Evolutionary conservation across 2,888 invertebrate species (phyloP).

Genomic region (Drosophila incognita): DNA sequence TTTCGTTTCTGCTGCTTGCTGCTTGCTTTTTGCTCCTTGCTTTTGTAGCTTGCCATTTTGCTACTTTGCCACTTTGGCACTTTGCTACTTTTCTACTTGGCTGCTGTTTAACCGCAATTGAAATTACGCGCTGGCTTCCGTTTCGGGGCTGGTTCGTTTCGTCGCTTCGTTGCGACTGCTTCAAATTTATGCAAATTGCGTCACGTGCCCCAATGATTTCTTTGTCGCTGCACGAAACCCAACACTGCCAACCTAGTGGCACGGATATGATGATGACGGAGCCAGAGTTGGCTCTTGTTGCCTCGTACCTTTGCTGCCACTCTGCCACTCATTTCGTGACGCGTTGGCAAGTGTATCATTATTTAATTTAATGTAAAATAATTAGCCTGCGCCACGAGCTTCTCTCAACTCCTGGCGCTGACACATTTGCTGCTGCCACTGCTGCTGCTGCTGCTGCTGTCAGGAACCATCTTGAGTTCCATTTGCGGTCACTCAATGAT

Average conservation of each 20-base stretch:
- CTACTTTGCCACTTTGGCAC: constrained; percentile 38
- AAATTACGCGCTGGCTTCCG: constrained; percentile 77
- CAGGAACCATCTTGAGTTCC: constrained; percentile 40
- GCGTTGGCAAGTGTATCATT: constrained; percentile 83
- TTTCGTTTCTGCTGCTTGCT: constrained; percentile 13
- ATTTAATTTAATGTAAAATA: constrained; percentile 86
- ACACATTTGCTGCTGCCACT: constrained; percentile 63
- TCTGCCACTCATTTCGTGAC: constrained; percentile 53
- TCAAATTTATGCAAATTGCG: constrained; percentile 83
- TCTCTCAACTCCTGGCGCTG: constrained; percentile 38
- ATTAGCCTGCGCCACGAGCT: constrained; percentile 77
- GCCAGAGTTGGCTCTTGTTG: constrained; percentile 6
- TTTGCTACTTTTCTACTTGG: constrained; percentile 76
- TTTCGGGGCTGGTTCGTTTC: constrained; percentile 44
- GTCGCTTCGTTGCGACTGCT: constrained; percentile 44
- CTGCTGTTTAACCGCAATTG: constrained; percentile 80
- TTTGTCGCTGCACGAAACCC: constrained; percentile 63
- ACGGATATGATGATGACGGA: constrained; percentile 24
- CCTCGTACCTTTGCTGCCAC: constrained; percentile 32
- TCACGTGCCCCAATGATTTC: constrained; percentile 82
- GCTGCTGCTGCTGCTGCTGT: constrained; percentile 31
- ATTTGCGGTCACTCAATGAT: constrained; percentile 77
- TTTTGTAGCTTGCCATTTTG: constrained; percentile 8
- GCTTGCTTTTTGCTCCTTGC: neutral
- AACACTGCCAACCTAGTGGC: constrained; percentile 25